A percentile compares a stretch with the other conserved stretches of the same genome.
Evolutionary conservation across 2,888 invertebrate species (phyloP).

Genomic region (Hemithea aestivaria): DNA sequence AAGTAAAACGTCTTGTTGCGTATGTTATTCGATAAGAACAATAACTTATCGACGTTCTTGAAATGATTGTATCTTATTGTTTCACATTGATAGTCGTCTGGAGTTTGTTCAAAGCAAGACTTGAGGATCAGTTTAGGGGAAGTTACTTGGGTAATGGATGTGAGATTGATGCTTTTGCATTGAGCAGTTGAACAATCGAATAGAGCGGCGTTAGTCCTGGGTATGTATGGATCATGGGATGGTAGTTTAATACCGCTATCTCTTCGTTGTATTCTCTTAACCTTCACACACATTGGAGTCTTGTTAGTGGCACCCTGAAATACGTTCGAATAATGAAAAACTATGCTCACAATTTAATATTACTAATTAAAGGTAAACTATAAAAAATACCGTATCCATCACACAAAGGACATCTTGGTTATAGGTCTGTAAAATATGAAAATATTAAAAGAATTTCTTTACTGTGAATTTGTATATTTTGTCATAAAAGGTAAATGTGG

Average conservation of each 20-base stretch:
- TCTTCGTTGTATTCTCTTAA: slow-evolving; percentile 34
- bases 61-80: slow-evolving; percentile 51
- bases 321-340: slow-evolving; percentile 5
- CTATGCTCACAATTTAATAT: neutral
- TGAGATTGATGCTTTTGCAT: slow-evolving; percentile 42
- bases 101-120: slow-evolving; percentile 40
- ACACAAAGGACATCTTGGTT: slow-evolving; percentile 60
- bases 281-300: slow-evolving; percentile 43
- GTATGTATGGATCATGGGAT: slow-evolving; percentile 62
- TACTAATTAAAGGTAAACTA: neutral
- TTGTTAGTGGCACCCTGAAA: slow-evolving; percentile 58
- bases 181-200: slow-evolving; percentile 50
- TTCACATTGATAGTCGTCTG: slow-evolving; percentile 46
- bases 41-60: slow-evolving; percentile 59
- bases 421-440: slow-evolving; percentile 55
- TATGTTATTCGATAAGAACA: slow-evolving; percentile 53
- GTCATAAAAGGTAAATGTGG: too few relatives aligned
- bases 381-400: slow-evolving; percentile 48
- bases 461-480: too few relatives aligned
- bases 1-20: slow-evolving; percentile 51
- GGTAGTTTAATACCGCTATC: slow-evolving; percentile 36
- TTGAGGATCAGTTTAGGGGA: slow-evolving; percentile 39
- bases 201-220: slow-evolving; percentile 43
- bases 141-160: slow-evolving; percentile 52
- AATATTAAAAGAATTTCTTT: too few relatives aligned